A percentile compares a stretch with the other conserved stretches of the same genome.
These are phyloP conservation scores for Eumaeus atala DNA, from an alignment of 1,140 invertebrate species.

Conservation along the genomic window DNA sequence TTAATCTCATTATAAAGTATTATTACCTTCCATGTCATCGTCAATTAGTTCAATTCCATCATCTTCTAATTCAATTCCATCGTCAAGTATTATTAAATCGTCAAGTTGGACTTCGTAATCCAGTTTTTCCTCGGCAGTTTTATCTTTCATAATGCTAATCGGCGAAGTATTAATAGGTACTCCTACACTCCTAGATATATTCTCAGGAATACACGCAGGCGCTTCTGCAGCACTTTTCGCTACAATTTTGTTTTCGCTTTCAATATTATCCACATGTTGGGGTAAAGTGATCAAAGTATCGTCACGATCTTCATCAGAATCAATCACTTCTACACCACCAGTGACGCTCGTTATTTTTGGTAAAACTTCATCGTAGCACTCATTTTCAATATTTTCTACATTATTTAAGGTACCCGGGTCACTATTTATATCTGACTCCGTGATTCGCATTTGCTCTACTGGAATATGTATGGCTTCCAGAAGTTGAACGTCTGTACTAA, in stretches of 20 bases:
- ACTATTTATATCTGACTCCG: not conserved
- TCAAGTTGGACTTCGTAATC: slow-evolving; percentile 25
- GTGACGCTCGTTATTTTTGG: slow-evolving; percentile 22
- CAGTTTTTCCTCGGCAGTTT: slow-evolving; percentile 12
- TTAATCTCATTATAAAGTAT: too few species aligned
- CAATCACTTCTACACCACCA: slow-evolving; percentile 16
- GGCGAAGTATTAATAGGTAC: not conserved
- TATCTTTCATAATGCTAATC: not conserved
- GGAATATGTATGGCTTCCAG: not conserved
- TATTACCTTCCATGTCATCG: slow-evolving; percentile 29
- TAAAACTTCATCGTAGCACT: slow-evolving; percentile 1
- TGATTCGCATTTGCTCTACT: not conserved
- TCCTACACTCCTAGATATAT: not conserved
- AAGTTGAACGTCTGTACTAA: not conserved
- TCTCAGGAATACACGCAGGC: not conserved
- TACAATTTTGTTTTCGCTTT: not conserved
- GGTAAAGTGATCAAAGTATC: not conserved
- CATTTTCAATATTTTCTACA: not conserved
- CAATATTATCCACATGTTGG: not conserved
- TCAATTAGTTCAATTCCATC: slow-evolving; percentile 39
- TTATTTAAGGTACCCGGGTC: not conserved
- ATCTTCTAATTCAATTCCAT: slow-evolving; percentile 47
- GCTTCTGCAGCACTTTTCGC: not conserved
- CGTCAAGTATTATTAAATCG: slow-evolving; percentile 29
- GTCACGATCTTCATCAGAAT: slow-evolving; percentile 3